phyloP scores from a whole-genome alignment of 2,888 invertebrate species.

The Oscheius onirici region DNA sequence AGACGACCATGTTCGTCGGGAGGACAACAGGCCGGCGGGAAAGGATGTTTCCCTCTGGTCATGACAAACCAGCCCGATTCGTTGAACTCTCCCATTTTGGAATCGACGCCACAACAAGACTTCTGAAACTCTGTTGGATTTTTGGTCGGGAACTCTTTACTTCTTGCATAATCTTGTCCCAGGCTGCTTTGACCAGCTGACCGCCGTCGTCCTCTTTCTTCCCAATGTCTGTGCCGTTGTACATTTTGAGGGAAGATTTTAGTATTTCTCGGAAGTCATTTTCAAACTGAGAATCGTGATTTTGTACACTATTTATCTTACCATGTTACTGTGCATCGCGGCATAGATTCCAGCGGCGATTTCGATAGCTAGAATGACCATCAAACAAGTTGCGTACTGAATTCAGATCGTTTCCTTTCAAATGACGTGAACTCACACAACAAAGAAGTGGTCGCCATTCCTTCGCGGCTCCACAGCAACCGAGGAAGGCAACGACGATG shows the following conservation, averaged over 20 bases:
- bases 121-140: no score
- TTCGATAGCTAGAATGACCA: conserved; percentile 70
- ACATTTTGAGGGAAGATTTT: conserved; percentile 66
- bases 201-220: conserved; percentile 34
- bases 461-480: conserved; percentile 70
- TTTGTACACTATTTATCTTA: conserved; percentile 33
- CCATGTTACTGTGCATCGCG: conserved; percentile 68
- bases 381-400: conserved; percentile 69
- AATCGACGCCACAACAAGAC: conserved; percentile 70
- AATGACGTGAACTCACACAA: conserved; percentile 66
- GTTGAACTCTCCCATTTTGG: conserved; percentile 68
- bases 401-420: no score
- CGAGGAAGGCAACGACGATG: conserved; percentile 69
- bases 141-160: no score
- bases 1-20: conserved; percentile 60
- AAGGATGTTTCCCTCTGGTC: conserved; percentile 55
- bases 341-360: conserved; percentile 70
- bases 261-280: conserved; percentile 70
- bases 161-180: conserved; percentile 71
- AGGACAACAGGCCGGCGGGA: conserved; percentile 71
- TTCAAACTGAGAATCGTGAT: conserved; percentile 64
- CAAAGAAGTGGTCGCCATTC: conserved; percentile 71
- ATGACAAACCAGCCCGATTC: conserved; percentile 64
- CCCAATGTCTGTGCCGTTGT: conserved; percentile 67
- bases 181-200: conserved; percentile 67